phyloP scores from a whole-genome alignment of 2,888 invertebrate species.

The Caenorhabditis japonica region DNA sequence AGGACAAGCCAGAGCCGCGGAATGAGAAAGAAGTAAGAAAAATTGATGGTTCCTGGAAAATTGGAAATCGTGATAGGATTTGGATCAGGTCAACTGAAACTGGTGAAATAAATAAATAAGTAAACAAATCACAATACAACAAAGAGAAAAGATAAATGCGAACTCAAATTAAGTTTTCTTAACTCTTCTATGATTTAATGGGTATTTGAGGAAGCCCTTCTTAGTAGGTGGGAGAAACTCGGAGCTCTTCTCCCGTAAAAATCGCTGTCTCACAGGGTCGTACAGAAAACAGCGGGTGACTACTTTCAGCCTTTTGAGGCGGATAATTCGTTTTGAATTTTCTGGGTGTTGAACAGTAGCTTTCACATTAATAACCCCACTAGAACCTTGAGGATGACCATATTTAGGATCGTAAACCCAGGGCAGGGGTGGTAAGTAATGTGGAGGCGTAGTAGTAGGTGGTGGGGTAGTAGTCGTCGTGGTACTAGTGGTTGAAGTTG shows the following conservation, averaged over 20 bases:
- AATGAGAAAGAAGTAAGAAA: too few species aligned
- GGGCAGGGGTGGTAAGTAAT: slow-evolving; percentile 4
- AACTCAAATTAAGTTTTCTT: slow-evolving; percentile 6
- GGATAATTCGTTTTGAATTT: slow-evolving; percentile 23
- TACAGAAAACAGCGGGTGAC: slow-evolving; percentile 39
- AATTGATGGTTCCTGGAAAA: neutral
- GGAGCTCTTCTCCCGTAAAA: slow-evolving; percentile 33
- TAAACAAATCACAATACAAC: neutral
- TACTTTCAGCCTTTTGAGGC: slow-evolving; percentile 25
- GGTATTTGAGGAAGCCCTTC: slow-evolving; percentile 44
- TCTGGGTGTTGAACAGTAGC: slow-evolving; percentile 42
- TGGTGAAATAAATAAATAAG: slow-evolving; percentile 1
- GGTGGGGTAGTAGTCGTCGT: slow-evolving; percentile 6
- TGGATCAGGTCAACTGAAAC: slow-evolving; percentile 32
- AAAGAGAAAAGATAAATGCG: neutral
- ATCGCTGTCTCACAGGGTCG: slow-evolving; percentile 36
- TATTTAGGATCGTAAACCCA: slow-evolving; percentile 17
- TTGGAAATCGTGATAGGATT: slow-evolving; percentile 23
- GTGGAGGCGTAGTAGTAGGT: neutral
- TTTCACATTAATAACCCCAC: slow-evolving; percentile 38
- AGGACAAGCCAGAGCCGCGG: slow-evolving; percentile 55
- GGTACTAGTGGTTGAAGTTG: slow-evolving; percentile 19
- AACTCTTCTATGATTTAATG: slow-evolving; percentile 30
- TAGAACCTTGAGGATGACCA: slow-evolving; percentile 25
- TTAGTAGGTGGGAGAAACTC: slow-evolving; percentile 11